A percentile compares a stretch with the other conserved stretches of the same genome.
phyloP scores from a whole-genome alignment of 1,140 invertebrate genomes.

The Forficula auricularia region DNA sequence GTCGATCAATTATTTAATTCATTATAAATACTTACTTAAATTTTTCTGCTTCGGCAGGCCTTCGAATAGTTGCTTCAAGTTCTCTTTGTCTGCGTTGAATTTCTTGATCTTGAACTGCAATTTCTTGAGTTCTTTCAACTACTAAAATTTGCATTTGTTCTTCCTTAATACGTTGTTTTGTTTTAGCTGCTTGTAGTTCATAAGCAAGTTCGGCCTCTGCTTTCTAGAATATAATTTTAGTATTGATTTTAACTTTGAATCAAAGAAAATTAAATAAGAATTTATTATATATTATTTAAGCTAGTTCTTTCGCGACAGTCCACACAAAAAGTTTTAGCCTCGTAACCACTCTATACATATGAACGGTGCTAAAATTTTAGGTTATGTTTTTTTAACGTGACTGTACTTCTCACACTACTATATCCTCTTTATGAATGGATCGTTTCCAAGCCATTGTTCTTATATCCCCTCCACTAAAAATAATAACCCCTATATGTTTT shows the following conservation, averaged over 20 bases:
- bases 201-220: constrained; percentile 91
- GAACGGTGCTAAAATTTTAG: too few species aligned
- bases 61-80: constrained; percentile 72
- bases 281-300: too few species aligned
- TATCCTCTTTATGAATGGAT: too few species aligned
- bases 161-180: constrained; percentile 87
- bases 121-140: constrained; percentile 82
- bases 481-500: too few species aligned
- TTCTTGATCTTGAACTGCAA: constrained; percentile 77
- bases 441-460: too few species aligned
- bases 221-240: constrained; percentile 31
- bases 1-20: background rate
- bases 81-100: constrained; percentile 69
- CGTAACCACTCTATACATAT: too few species aligned
- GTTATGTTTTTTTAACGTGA: too few species aligned
- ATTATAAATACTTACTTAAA: constrained; percentile 39
- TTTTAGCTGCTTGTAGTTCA: constrained; percentile 86
- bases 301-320: too few species aligned
- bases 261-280: too few species aligned
- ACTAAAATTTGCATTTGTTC: constrained; percentile 94
- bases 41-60: constrained; percentile 88
- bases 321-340: too few species aligned
- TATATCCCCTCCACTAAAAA: too few species aligned
- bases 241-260: background rate
- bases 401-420: too few species aligned